phyloP scores from a whole-genome alignment of 1,140 invertebrate species.

The Chymomyza costata region DNA sequence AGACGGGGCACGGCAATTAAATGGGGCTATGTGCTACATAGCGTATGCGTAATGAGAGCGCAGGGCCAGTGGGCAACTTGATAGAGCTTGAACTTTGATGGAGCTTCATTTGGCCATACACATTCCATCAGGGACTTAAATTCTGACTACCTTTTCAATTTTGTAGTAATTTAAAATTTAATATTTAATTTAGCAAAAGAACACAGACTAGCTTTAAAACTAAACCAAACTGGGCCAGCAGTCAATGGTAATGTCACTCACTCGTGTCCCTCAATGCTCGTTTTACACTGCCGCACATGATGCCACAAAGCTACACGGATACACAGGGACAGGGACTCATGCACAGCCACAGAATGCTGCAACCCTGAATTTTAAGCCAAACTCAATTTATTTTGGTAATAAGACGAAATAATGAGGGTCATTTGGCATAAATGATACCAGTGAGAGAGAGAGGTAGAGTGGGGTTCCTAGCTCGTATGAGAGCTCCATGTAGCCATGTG shows the following conservation, averaged over 20 bases:
- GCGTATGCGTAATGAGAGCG: no score
- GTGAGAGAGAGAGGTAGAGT: slow-evolving; percentile 1
- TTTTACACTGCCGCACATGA: slow-evolving; percentile 30
- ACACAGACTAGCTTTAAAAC: no score
- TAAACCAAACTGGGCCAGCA: no score
- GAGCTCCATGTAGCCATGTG: slow-evolving; percentile 1
- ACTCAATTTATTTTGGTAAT: slow-evolving; percentile 72
- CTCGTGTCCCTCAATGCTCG: slow-evolving; percentile 16
- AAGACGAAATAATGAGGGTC: slow-evolving; percentile 68
- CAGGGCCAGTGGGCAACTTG: no score
- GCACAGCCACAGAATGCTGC: background rate
- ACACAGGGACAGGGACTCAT: no score
- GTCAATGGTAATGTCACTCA: no score
- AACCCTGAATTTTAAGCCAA: slow-evolving; percentile 49
- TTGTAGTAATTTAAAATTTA: slow-evolving; percentile 46
- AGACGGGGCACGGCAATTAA: slow-evolving; percentile 53
- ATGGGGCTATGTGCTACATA: slow-evolving; percentile 5
- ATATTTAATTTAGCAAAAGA: slow-evolving; percentile 46
- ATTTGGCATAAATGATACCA: slow-evolving; percentile 64
- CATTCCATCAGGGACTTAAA: slow-evolving; percentile 42
- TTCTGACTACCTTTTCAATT: slow-evolving; percentile 65
- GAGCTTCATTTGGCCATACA: slow-evolving; percentile 37
- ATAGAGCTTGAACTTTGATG: slow-evolving; percentile 43
- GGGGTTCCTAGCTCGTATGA: slow-evolving; percentile 5
- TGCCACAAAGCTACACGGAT: no score